A percentile compares a stretch with the other conserved stretches of the same genome.
These are phyloP conservation scores for Gryon sp. DNA, from an alignment of 1,140 invertebrate genomes.

Conservation along the genomic window DNA sequence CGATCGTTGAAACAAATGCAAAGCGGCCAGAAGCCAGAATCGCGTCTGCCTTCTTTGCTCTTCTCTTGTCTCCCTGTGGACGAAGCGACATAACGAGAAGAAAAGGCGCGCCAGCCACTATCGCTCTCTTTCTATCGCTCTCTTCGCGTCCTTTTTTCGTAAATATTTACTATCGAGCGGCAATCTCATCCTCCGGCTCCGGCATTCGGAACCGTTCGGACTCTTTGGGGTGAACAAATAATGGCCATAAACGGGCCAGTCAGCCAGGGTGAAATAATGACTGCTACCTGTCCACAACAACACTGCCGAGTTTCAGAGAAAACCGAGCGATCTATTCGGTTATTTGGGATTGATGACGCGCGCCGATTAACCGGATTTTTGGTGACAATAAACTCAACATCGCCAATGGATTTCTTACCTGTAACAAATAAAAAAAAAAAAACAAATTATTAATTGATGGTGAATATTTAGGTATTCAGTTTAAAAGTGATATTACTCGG, in stretches of 20 bases:
- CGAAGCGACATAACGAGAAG: conserved; percentile 56
- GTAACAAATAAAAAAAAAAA: conserved; percentile 46
- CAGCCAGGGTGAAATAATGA: conserved; percentile 66
- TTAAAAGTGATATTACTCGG: background rate
- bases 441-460: conserved; percentile 30
- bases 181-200: conserved; percentile 40
- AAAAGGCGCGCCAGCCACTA: conserved; percentile 29
- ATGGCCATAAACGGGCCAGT: conserved; percentile 51
- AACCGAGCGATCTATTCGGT: background rate
- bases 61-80: conserved; percentile 44
- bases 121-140: conserved; percentile 26
- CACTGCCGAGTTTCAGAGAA: background rate
- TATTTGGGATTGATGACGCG: conserved; percentile 41
- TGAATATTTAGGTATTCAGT: conserved; percentile 14
- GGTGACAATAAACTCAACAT: background rate
- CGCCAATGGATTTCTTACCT: too few relatives aligned
- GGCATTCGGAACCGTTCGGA: conserved; percentile 37
- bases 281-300: conserved; percentile 49
- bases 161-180: conserved; percentile 72
- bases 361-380: conserved; percentile 17
- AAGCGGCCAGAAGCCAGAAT: conserved; percentile 66
- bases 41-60: conserved; percentile 34
- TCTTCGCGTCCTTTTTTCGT: conserved; percentile 13
- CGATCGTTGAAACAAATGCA: conserved; percentile 76
- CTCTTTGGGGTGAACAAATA: conserved; percentile 67